Conservation (phyloP, 2,888 invertebrate genomes). For the Athrips mouffetella region DNA sequence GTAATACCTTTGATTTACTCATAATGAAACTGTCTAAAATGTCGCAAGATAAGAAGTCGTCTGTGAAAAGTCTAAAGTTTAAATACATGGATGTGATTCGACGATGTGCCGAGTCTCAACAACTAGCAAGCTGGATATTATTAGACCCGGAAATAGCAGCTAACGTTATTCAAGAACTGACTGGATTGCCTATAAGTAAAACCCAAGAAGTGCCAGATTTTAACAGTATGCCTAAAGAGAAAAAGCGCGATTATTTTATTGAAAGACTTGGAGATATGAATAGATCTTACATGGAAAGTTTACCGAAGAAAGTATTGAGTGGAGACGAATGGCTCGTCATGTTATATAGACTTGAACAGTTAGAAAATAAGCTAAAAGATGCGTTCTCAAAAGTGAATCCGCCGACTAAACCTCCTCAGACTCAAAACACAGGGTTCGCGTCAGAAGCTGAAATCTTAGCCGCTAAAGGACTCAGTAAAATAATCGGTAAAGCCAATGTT, state of each 20-base stretch:
- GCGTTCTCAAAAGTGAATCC: constrained; percentile 46
- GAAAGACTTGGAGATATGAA: constrained; percentile 55
- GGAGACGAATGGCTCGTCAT: constrained; percentile 68
- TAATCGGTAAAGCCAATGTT: constrained; percentile 58
- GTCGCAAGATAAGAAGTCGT: constrained; percentile 51
- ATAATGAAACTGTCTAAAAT: constrained; percentile 60
- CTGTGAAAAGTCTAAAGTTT: constrained; percentile 57
- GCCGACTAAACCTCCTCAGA: constrained; percentile 28
- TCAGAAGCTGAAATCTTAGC: constrained; percentile 70
- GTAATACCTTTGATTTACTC: constrained; percentile 57
- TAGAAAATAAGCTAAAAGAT: constrained; percentile 53
- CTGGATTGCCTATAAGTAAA: constrained; percentile 48
- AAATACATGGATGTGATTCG: constrained; percentile 60
- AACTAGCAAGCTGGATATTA: constrained; percentile 54
- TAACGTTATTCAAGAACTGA: constrained; percentile 58
- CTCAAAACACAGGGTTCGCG: constrained; percentile 32
- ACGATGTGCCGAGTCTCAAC: constrained; percentile 56
- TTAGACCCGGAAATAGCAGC: constrained; percentile 55
- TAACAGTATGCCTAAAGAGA: constrained; percentile 40
- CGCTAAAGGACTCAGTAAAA: constrained; percentile 66
- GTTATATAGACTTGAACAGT: constrained; percentile 57
- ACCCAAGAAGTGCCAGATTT: constrained; percentile 48
- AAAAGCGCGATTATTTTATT: constrained; percentile 56
- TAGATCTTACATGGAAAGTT: constrained; percentile 53
- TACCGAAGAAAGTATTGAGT: constrained; percentile 54